A percentile compares a stretch with the other conserved stretches of the same genome.
Conservation (phyloP, 2,113 vertebrate genomes). For the Polypterus bichir region DNA sequence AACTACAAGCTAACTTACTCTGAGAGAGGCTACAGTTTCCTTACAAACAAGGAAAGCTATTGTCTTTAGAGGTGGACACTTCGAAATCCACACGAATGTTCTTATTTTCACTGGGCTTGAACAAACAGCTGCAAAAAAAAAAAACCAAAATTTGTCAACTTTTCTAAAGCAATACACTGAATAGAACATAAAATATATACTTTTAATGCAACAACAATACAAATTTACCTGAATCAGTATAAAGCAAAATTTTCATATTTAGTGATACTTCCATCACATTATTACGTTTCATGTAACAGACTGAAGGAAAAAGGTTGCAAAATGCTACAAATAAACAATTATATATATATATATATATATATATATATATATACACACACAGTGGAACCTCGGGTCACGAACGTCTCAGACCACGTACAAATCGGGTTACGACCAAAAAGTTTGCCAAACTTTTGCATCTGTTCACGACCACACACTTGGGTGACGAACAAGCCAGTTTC, state of each 20-base stretch:
- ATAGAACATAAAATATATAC: constrained; percentile 43
- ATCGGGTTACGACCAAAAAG: too few relatives aligned
- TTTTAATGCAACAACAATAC: constrained; percentile 50
- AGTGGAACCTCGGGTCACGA: constrained; percentile 42
- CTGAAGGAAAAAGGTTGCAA: constrained; percentile 22
- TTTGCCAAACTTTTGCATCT: too few relatives aligned
- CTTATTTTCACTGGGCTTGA: too few relatives aligned
- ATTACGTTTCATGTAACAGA: constrained; percentile 25
- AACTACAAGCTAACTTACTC: too few relatives aligned
- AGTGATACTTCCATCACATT: constrained; percentile 26
- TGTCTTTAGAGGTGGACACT: too few relatives aligned
- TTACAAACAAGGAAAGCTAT: too few relatives aligned
- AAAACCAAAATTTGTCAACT: background rate
- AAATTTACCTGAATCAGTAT: constrained; percentile 41
- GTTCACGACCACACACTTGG: too few relatives aligned
- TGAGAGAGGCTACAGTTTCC: too few relatives aligned
- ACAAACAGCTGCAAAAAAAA: too few relatives aligned
- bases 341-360: constrained; percentile 31
- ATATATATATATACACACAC: constrained; percentile 60
- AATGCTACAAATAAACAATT: constrained; percentile 44
- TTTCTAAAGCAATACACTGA: background rate
- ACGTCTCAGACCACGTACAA: too few relatives aligned
- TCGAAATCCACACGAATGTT: too few relatives aligned
- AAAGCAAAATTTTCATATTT: constrained; percentile 34
- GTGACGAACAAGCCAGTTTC: too few relatives aligned